Evolutionary conservation across 2,888 invertebrate species (phyloP).

Genomic region (Arctia plantaginis): DNA sequence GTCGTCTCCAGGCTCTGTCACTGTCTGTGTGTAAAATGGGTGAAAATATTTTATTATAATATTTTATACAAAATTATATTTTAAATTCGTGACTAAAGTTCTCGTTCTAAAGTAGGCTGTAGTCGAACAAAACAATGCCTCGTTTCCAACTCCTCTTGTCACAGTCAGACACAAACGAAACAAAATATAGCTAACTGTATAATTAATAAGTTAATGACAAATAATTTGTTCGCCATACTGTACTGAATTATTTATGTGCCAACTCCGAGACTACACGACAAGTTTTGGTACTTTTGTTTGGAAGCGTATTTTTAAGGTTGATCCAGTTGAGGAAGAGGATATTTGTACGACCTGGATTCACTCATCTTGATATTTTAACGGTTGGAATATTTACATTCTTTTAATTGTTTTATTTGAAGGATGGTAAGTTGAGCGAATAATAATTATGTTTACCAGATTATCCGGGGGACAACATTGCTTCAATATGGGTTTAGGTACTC

Average conservation of each 20-base stretch:
- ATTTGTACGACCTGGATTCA: neutral
- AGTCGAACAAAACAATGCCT: neutral
- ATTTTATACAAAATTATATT: neutral
- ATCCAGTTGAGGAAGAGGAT: neutral
- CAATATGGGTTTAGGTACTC: too few species aligned
- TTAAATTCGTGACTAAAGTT: neutral
- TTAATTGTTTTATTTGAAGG: neutral
- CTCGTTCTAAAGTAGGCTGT: neutral
- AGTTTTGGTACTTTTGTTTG: slow-evolving; percentile 4
- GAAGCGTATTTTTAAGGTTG: slow-evolving; percentile 4
- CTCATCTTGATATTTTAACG: neutral
- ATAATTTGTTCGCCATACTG: slow-evolving; percentile 43
- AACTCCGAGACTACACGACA: neutral
- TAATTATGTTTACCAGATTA: too few species aligned
- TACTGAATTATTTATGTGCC: slow-evolving; percentile 38
- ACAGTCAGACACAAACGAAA: slow-evolving; percentile 18
- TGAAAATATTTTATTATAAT: too few species aligned
- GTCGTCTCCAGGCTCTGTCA: too few species aligned
- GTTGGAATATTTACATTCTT: neutral
- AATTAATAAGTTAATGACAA: slow-evolving; percentile 38
- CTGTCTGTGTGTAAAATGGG: too few species aligned
- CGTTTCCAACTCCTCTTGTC: slow-evolving; percentile 1
- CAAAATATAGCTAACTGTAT: slow-evolving; percentile 20
- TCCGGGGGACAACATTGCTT: too few species aligned
- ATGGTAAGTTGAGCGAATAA: too few species aligned